These are phyloP conservation scores for Pinctada fucata DNA, from an alignment of 2,888 invertebrate species.

Conservation along the genomic window DNA sequence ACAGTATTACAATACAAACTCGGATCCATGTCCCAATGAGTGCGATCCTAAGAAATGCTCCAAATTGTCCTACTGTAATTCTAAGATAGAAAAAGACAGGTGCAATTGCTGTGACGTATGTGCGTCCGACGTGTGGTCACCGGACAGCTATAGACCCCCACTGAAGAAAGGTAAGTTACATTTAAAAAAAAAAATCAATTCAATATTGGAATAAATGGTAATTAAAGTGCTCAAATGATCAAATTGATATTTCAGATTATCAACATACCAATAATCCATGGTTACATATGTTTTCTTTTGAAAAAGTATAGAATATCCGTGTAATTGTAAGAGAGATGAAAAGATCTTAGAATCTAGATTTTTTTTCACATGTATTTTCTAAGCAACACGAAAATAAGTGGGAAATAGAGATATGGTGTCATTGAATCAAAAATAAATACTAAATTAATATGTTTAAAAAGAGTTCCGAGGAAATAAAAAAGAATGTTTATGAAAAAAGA, in stretches of 20 bases:
- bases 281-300: background rate
- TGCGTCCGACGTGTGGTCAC: slow-evolving; percentile 56
- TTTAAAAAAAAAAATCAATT: background rate
- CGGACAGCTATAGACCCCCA: background rate
- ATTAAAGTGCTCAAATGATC: background rate
- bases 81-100: slow-evolving; percentile 62
- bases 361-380: no score
- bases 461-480: no score
- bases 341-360: no score
- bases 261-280: background rate
- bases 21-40: slow-evolving; percentile 30
- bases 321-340: slow-evolving; percentile 1
- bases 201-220: background rate
- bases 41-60: slow-evolving; percentile 61
- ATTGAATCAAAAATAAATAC: no score
- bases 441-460: no score
- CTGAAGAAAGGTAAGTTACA: slow-evolving; percentile 33
- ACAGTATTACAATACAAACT: slow-evolving; percentile 1
- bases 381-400: no score
- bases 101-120: slow-evolving; percentile 68
- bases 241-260: no score
- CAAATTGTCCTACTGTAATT: slow-evolving; percentile 62
- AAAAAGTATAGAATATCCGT: background rate
- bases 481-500: no score
- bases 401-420: no score